A percentile compares a stretch with the other conserved stretches of the same genome.
These are phyloP conservation scores for Sinocyclocheilus anophthalmus DNA, from an alignment of 2,113 vertebrate genomes.

Conservation along the genomic window DNA sequence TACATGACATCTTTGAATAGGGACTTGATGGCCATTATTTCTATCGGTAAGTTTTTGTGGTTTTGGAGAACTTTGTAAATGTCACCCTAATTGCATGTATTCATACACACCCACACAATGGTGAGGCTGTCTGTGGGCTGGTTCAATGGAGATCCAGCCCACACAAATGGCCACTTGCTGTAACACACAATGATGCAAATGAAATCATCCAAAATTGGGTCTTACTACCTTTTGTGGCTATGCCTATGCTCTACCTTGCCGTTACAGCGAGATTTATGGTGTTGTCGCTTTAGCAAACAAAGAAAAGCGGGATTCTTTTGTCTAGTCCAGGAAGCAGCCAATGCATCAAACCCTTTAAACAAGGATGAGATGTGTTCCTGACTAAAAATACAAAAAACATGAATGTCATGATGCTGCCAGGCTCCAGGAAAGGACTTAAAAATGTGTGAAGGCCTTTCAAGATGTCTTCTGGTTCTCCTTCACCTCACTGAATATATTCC, in stretches of 20 bases:
- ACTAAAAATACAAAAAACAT: conserved; percentile 18
- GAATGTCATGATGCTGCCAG: conserved; percentile 1
- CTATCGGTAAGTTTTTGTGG: neutral
- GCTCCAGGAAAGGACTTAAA: neutral
- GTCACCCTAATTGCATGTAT: conserved; percentile 11
- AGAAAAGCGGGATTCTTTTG: conserved; percentile 9
- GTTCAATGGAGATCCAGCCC: conserved; percentile 10
- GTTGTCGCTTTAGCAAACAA: conserved; percentile 4
- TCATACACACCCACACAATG: conserved; percentile 20
- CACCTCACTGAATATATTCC: neutral
- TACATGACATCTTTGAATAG: neutral
- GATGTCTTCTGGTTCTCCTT: conserved; percentile 12
- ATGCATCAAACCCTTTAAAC: conserved; percentile 1
- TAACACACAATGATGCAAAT: conserved; percentile 1
- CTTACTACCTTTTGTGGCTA: neutral
- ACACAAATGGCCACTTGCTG: conserved; percentile 25
- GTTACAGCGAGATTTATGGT: conserved; percentile 17
- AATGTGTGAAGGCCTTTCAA: neutral
- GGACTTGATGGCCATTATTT: neutral
- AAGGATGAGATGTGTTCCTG: neutral
- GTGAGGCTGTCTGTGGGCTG: conserved; percentile 18
- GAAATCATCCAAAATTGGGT: conserved; percentile 20
- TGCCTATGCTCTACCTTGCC: neutral
- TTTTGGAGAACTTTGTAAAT: conserved; percentile 21
- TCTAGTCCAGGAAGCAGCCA: conserved; percentile 9